phyloP scores from a whole-genome alignment of 2,888 invertebrate genomes.

The Macropis europaea region DNA sequence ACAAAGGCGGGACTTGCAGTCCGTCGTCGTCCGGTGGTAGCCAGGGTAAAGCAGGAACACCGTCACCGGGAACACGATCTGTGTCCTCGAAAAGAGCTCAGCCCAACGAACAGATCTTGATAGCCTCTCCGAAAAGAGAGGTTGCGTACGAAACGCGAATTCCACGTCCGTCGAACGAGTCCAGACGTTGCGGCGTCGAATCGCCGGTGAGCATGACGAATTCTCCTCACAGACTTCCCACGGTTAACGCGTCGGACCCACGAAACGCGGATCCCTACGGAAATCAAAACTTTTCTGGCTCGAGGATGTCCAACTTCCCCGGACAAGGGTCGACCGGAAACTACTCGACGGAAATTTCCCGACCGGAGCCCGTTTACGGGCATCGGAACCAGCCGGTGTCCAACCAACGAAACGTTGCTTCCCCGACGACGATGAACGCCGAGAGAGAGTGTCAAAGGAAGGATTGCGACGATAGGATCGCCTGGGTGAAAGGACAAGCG shows the following conservation, averaged over 20 bases:
- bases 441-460: not conserved
- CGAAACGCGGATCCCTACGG: conserved; percentile 10
- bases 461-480: conserved; percentile 32
- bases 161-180: conserved; percentile 49
- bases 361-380: conserved; percentile 70
- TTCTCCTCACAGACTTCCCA: conserved; percentile 57
- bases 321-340: not conserved
- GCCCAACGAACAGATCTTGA: conserved; percentile 75
- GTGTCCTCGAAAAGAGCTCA: conserved; percentile 60
- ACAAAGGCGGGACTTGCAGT: not conserved
- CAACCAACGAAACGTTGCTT: not conserved
- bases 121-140: conserved; percentile 75
- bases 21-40: conserved; percentile 3
- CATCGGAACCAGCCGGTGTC: not conserved
- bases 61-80: conserved; percentile 1
- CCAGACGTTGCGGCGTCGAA: conserved; percentile 55
- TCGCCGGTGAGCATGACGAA: conserved; percentile 72
- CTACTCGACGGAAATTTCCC: conserved; percentile 43
- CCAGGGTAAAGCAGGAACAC: conserved; percentile 2
- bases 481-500: conserved; percentile 35
- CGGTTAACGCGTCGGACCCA: conserved; percentile 4
- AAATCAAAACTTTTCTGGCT: not conserved
- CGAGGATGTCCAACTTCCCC: not conserved
- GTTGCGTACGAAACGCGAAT: conserved; percentile 59
- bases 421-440: not conserved